Percentiles rank a stretch among this genome's conserved stretches.
Evolutionary conservation across 2,113 vertebrate genomes (phyloP).

Genomic region (Sterrhoptilus dennistouni): DNA sequence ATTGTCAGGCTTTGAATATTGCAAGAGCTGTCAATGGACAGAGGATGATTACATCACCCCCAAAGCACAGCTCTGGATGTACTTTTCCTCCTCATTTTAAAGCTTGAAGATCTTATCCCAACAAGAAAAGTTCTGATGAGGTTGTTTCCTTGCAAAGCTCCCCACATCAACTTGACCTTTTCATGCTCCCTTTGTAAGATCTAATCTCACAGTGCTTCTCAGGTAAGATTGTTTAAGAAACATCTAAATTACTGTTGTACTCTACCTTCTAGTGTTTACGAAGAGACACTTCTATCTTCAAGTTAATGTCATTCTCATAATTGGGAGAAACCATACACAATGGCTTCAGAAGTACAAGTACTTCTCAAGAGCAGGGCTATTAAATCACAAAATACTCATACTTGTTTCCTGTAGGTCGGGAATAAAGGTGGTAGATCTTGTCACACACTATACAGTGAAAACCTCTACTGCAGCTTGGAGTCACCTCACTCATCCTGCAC

Average conservation of each 20-base stretch:
- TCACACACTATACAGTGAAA: not conserved
- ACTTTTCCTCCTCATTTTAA: not conserved
- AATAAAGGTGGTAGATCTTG: not conserved
- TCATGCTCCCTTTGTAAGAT: conserved; percentile 29
- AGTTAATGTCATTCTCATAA: conserved; percentile 50
- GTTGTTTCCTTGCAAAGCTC: conserved; percentile 33
- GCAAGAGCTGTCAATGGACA: not conserved
- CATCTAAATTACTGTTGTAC: conserved; percentile 65
- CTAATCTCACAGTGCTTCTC: conserved; percentile 25
- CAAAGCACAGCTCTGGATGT: not conserved
- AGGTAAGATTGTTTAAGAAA: conserved; percentile 62
- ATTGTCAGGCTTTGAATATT: not conserved
- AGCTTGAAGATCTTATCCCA: conserved; percentile 8
- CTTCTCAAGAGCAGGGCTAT: conserved; percentile 33
- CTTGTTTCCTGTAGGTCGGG: not conserved
- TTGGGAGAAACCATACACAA: conserved; percentile 50
- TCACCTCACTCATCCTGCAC: not conserved
- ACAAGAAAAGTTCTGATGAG: conserved; percentile 21
- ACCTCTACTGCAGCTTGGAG: not conserved
- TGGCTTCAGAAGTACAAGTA: conserved; percentile 43
- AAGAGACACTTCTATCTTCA: conserved; percentile 45
- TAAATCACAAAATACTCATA: conserved; percentile 9
- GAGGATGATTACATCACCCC: not conserved
- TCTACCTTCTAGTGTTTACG: conserved; percentile 57
- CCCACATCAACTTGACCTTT: conserved; percentile 68